Conservation (phyloP, 2,797 vertebrate species). For the Florisuga fusca region DNA sequence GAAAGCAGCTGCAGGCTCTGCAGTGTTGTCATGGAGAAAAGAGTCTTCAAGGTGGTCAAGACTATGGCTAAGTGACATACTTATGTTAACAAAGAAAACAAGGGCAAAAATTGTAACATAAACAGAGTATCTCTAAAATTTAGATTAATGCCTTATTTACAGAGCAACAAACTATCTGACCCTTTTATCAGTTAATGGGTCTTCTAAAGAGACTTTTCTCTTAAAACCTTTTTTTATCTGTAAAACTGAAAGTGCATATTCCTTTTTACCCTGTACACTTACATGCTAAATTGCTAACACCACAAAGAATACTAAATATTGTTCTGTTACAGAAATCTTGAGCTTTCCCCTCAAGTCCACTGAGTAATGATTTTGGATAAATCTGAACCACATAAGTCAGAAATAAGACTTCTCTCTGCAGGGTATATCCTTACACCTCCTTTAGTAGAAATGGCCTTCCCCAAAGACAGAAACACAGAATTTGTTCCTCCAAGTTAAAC, state of each 20-base stretch:
- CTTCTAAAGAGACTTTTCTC: not conserved
- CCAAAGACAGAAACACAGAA: not conserved
- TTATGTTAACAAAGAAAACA: constrained; percentile 1
- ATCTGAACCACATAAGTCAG: not conserved
- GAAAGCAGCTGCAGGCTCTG: not conserved
- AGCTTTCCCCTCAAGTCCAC: not conserved
- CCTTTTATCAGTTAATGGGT: not conserved
- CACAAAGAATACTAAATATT: not conserved
- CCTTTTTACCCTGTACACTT: not conserved
- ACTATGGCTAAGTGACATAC: not conserved
- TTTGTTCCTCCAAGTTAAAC: not conserved
- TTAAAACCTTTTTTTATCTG: not conserved
- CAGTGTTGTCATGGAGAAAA: not conserved
- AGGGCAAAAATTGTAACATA: not conserved
- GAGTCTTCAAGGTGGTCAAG: not conserved
- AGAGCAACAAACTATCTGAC: not conserved
- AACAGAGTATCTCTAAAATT: not conserved
- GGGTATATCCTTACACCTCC: not conserved
- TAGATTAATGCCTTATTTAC: not conserved
- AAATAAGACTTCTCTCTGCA: not conserved
- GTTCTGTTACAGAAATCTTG: not conserved
- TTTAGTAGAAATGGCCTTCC: not conserved
- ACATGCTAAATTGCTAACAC: not conserved
- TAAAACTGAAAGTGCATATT: not conserved
- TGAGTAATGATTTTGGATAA: not conserved